phyloP scores from a whole-genome alignment of 2,888 invertebrate species.

The Cephalotes varians region DNA sequence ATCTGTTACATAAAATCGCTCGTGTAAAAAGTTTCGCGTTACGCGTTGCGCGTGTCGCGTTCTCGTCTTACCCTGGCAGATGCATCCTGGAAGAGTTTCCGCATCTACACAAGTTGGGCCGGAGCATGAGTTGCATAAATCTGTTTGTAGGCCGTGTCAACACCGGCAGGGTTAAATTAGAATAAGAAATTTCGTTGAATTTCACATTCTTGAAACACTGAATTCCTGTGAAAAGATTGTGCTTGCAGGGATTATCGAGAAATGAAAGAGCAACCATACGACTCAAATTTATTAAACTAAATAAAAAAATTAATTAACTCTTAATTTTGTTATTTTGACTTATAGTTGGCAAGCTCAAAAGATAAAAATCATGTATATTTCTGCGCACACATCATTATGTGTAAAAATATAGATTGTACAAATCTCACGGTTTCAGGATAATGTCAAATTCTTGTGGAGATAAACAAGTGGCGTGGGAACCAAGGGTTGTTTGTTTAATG shows the following conservation, averaged over 20 bases:
- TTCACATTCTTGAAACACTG: neutral
- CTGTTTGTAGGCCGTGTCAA: neutral
- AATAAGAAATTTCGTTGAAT: neutral
- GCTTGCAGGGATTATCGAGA: neutral
- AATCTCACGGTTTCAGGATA: slow-evolving; percentile 19
- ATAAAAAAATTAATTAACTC: neutral
- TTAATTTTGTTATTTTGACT: neutral
- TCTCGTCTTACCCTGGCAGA: slow-evolving; percentile 72
- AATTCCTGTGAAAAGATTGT: neutral
- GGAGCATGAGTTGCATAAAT: slow-evolving; percentile 39
- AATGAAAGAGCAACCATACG: neutral
- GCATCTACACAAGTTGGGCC: neutral
- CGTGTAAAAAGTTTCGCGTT: slow-evolving; percentile 77
- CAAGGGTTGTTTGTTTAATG: slow-evolving; percentile 63
- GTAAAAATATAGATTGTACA: neutral
- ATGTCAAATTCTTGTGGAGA: slow-evolving; percentile 9
- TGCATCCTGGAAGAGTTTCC: slow-evolving; percentile 53
- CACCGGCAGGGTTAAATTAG: neutral
- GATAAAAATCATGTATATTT: slow-evolving; percentile 1
- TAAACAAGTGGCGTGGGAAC: slow-evolving; percentile 63
- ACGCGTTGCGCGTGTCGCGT: slow-evolving; percentile 77
- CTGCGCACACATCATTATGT: neutral
- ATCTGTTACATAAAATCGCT: slow-evolving; percentile 80
- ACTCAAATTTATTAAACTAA: neutral
- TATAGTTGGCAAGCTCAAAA: too few species aligned